These are phyloP conservation scores for Cochlearius cochlearius DNA, from an alignment of 2,113 vertebrate species.

Conservation along the genomic window DNA sequence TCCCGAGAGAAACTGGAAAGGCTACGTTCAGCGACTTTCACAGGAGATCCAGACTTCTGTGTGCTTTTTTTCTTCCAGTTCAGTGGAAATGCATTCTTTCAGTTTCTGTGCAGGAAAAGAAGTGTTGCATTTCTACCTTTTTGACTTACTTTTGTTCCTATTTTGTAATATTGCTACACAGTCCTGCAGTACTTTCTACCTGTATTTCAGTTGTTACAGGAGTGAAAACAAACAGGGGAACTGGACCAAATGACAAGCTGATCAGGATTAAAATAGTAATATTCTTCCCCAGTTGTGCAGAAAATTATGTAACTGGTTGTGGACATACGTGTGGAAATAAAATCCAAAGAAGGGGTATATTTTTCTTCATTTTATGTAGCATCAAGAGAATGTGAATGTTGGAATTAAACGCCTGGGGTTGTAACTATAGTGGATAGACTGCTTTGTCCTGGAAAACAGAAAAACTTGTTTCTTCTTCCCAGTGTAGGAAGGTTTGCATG, in stretches of 20 bases:
- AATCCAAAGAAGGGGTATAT: conserved; percentile 26
- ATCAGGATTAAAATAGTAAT: conserved; percentile 36
- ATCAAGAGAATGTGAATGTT: conserved; percentile 50
- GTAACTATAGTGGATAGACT: neutral
- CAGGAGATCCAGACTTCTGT: conserved; percentile 58
- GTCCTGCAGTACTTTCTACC: conserved; percentile 45
- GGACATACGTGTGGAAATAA: conserved; percentile 29
- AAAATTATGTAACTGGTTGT: conserved; percentile 18
- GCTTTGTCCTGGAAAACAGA: conserved; percentile 32
- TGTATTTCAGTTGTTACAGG: conserved; percentile 41
- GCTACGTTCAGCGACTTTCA: conserved; percentile 53
- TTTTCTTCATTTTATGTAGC: conserved; percentile 37
- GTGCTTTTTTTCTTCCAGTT: conserved; percentile 57
- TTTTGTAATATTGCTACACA: conserved; percentile 59
- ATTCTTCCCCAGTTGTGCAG: neutral
- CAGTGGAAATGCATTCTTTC: conserved; percentile 59
- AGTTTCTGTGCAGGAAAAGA: conserved; percentile 49
- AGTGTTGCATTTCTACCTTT: conserved; percentile 54
- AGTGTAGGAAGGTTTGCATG: conserved; percentile 23
- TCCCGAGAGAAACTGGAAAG: conserved; percentile 62
- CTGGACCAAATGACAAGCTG: conserved; percentile 64
- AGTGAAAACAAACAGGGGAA: conserved; percentile 28
- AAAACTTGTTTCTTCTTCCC: neutral
- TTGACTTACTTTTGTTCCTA: conserved; percentile 50
- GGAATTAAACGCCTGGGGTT: neutral